Conservation (phyloP, 2,888 invertebrate genomes). For the Agrochola macilenta region DNA sequence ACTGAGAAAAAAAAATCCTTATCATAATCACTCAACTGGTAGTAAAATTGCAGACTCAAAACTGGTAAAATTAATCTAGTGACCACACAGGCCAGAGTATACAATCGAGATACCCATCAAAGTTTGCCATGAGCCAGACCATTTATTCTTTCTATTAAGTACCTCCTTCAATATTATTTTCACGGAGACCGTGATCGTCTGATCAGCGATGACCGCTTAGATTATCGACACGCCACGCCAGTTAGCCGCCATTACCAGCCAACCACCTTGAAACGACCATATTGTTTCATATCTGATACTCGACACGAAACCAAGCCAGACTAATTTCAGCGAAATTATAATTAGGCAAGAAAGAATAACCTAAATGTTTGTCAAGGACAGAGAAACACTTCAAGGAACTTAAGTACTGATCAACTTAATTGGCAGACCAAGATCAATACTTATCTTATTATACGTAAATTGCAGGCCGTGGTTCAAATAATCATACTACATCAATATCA, state of each 20-base stretch:
- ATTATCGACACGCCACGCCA: constrained; percentile 65
- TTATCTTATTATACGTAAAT: not conserved
- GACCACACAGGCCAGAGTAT: too few species aligned
- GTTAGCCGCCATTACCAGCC: constrained; percentile 36
- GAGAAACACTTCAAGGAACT: constrained; percentile 8
- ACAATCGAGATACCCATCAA: not conserved
- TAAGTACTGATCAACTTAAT: not conserved
- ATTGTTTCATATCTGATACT: constrained; percentile 45
- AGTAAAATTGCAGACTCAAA: too few species aligned
- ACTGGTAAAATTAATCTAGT: too few species aligned
- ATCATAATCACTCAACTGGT: not conserved
- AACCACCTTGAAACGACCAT: constrained; percentile 49
- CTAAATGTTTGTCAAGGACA: constrained; percentile 31
- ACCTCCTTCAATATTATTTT: constrained; percentile 23
- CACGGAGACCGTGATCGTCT: constrained; percentile 14
- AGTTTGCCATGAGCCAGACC: not conserved
- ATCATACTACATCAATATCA: not conserved
- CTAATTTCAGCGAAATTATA: constrained; percentile 33
- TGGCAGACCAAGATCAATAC: not conserved
- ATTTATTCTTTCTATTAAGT: constrained; percentile 9
- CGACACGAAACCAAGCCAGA: constrained; percentile 47
- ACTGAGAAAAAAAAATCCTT: not conserved
- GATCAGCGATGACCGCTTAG: constrained; percentile 61
- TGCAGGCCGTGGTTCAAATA: not conserved
- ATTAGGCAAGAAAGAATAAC: constrained; percentile 10